These are phyloP conservation scores for Hycleus cichorii DNA, from an alignment of 1,140 invertebrate genomes.

Conservation along the genomic window DNA sequence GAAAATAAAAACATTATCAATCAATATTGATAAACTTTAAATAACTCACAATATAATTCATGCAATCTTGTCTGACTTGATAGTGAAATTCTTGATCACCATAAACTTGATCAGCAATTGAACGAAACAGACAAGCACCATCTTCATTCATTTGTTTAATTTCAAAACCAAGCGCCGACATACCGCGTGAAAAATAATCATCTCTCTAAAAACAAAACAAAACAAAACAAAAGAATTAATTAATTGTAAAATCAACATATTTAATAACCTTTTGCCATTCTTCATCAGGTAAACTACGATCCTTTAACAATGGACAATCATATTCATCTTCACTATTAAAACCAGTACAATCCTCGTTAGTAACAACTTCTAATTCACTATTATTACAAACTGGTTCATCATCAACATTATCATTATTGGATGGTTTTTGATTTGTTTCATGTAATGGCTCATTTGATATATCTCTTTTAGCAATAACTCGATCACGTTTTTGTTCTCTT, in stretches of 20 bases:
- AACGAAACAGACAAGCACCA: conserved; percentile 87
- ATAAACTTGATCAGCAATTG: conserved; percentile 88
- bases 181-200: conserved; percentile 58
- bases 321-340: conserved; percentile 42
- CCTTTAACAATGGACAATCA: conserved; percentile 30
- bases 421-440: conserved; percentile 19
- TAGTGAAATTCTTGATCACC: conserved; percentile 91
- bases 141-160: conserved; percentile 89
- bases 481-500: conserved; percentile 32
- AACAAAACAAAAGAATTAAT: neutral
- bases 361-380: conserved; percentile 24
- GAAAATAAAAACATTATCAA: conserved; percentile 13
- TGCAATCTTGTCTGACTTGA: conserved; percentile 76
- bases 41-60: conserved; percentile 83
- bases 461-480: conserved; percentile 28
- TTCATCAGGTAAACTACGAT: conserved; percentile 33
- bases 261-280: conserved; percentile 36
- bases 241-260: neutral
- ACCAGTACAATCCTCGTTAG: conserved; percentile 37
- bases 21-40: conserved; percentile 4
- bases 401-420: conserved; percentile 19
- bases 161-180: conserved; percentile 67
- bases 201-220: conserved; percentile 33
- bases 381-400: conserved; percentile 28
- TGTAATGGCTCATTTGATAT: conserved; percentile 24